These are phyloP conservation scores for Zaprionus ornatus DNA, from an alignment of 1,140 invertebrate species.

Conservation along the genomic window DNA sequence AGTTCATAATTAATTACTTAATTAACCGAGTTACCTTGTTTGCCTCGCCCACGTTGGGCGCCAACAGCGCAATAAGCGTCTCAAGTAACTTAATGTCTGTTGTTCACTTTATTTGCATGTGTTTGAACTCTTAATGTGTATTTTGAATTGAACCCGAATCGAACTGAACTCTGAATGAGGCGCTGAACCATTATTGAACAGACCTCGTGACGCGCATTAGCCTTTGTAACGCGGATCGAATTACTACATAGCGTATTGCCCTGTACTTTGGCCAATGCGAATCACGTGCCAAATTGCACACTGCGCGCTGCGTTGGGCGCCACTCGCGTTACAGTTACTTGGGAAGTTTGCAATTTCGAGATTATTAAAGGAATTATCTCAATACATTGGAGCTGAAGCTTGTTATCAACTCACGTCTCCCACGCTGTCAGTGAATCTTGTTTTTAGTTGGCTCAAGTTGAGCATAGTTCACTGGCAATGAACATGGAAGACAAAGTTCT, in stretches of 20 bases:
- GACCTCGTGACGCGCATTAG: background rate
- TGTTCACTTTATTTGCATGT: background rate
- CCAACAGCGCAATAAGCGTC: background rate
- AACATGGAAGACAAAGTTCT: slow-evolving; percentile 3
- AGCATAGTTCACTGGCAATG: background rate
- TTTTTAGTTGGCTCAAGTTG: background rate
- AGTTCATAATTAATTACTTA: background rate
- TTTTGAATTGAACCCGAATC: background rate
- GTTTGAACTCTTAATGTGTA: background rate
- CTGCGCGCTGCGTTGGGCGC: background rate
- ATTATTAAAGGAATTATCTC: background rate
- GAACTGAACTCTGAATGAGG: background rate
- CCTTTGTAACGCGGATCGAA: background rate
- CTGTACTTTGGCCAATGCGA: background rate
- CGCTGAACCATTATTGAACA: background rate
- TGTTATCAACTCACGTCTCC: background rate
- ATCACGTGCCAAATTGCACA: background rate
- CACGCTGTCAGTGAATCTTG: background rate
- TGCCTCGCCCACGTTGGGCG: background rate
- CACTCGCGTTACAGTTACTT: background rate
- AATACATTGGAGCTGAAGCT: background rate
- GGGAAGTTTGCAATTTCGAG: background rate
- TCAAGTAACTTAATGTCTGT: background rate
- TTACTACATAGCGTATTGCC: background rate
- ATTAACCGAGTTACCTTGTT: background rate